Percentiles rank a stretch among this genome's conserved stretches.
phyloP scores from a whole-genome alignment of 30 jellyfish, hydroid and myxozoan species.

The Sanderia malayensis region DNA sequence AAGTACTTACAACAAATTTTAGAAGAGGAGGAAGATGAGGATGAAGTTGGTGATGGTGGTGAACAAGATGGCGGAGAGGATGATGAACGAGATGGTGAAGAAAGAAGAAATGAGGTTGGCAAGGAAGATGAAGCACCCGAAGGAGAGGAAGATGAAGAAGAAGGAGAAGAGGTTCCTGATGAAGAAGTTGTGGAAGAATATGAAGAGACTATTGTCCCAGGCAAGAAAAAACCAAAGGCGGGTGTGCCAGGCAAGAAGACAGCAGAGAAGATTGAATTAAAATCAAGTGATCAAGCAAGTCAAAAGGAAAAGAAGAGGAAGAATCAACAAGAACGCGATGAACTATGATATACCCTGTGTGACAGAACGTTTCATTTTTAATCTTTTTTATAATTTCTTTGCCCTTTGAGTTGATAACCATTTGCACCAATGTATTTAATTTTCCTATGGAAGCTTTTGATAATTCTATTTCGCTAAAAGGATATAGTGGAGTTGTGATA shows the following conservation, averaged over 20 bases:
- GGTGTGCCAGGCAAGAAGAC: neutral
- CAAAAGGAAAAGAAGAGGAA: neutral
- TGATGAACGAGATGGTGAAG: constrained; percentile 27
- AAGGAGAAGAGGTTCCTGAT: constrained; percentile 11
- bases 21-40: constrained; percentile 46
- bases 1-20: constrained; percentile 7
- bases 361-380: no score
- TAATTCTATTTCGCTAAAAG: no score
- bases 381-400: no score
- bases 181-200: constrained; percentile 11
- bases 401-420: no score
- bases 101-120: constrained; percentile 9
- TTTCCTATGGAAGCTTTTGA: no score
- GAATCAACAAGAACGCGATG: neutral
- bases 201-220: neutral
- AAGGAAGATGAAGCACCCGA: neutral
- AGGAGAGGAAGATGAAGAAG: constrained; percentile 29
- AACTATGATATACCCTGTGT: no score
- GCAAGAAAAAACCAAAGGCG: neutral
- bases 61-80: neutral
- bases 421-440: no score
- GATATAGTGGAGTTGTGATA: no score
- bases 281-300: no score
- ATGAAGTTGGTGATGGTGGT: neutral
- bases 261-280: no score